Base-by-base conservation (phyloP, 1,140 invertebrate species). In the Drosophila elegans region DNA sequence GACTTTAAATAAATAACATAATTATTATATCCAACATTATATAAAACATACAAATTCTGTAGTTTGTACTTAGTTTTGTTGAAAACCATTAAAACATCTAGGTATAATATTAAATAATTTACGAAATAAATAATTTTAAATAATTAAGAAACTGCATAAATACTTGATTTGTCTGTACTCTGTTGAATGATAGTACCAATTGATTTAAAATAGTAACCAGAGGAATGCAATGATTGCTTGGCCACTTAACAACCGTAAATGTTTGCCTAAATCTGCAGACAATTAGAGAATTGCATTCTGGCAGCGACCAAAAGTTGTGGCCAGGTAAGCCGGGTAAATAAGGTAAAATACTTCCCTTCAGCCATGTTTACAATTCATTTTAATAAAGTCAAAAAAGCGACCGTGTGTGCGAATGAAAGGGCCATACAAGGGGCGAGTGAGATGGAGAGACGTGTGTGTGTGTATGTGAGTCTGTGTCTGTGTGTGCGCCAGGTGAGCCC, bases 361-460 rank as follows among this genome's bases (percentile, higher is more conserved):
- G 21, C 32, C 49, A 10, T 49, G 46, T 73, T 73, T 73, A 73
- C 67, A 63, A 55, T 57, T 57, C 61, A 75, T 75, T 75, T 75
- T 75, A 75, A 75, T 67, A 75, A 75, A 75, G 73, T 75, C 72
- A 75, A 67, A 66, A 75, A 75, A 62, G 73, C 72, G 62, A 46
- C 48, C 29, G 51, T 25, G 48, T 49, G 16, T 25, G 61, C 27
- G 16, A 68, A 32, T 39, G 25, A 57, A 34, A 61, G 38, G 56
- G 34, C 51, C 27, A 34, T 13, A 53, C 54, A 68, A 46, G 34
- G 6, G 27, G 67, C 27, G 49, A 66, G 49, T 21, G 32, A 25
- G 61, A 46, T 25, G 27, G 32, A 41, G 25, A 48, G 49, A 27
- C 12, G 42, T 12, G 42, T 27, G 56, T 46, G 51, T 36, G 60